Evolutionary conservation across 2,113 vertebrate genomes (phyloP), one percentile per base, ranked within the genome.

Genomic region (Anarrhichthys ocellatus): DNA sequence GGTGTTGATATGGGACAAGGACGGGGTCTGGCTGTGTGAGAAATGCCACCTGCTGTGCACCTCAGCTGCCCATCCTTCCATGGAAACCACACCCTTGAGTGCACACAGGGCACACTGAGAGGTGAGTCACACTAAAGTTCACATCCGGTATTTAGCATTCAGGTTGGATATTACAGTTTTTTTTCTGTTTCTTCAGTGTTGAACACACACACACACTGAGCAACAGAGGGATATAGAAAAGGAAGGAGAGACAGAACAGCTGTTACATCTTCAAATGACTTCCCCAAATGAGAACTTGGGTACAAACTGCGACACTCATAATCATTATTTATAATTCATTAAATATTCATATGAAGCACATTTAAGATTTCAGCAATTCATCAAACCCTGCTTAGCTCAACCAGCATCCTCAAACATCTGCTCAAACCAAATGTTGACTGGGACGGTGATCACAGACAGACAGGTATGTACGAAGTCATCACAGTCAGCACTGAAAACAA

Each of bases 11-110:
- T 69, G 84, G 62, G 82, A 86, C 82, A 78, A 81, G 87, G 85
- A 83, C 70, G 0, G 67, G 56, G 62, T 78, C 34, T 71, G 89
- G 52, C 85, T 82, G 76, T 71, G 66, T 72, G 78, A 90, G 91
- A 89, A 88, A 87, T 85, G 84, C 90, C 94, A 94, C 91, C 90
- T 92, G 94, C 93, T 88, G 61, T 75, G 24, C 11, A 65, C 79
- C 84, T 88, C 92, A 92, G 92, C 93, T 92, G 90, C 87, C 86
- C 80, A 52, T 75, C 83, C 82, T 76, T 69, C 70, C 70, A 52
- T 20, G 5, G 58, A 79, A 76, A 82, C 86, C 90, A 92, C 90
- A 81, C 90, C 92, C 90, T 71, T 24, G 24, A 59, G 68, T 32
- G 72, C 70, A 68, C 66, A 40, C 42, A 18, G 63, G 48, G 76